Evolutionary conservation across 2,797 vertebrate genomes (phyloP).

Genomic region (Anguilla anguilla): DNA sequence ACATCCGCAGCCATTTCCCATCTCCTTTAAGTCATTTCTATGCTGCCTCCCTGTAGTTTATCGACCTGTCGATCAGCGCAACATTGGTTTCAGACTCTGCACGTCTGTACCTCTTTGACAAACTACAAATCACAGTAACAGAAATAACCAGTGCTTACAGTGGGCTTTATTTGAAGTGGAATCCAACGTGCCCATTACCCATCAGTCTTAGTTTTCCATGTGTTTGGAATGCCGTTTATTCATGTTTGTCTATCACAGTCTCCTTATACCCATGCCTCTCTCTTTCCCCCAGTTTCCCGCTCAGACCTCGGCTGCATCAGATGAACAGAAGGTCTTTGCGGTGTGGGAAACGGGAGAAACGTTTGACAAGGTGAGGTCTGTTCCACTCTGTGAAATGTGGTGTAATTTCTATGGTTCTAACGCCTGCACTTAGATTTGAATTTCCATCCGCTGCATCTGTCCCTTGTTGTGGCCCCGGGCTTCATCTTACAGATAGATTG

Average conservation of each 20-base stretch:
- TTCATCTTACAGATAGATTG: neutral
- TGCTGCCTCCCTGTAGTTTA: neutral
- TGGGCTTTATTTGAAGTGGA: neutral
- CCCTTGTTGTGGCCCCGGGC: neutral
- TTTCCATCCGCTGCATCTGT: neutral
- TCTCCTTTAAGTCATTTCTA: neutral
- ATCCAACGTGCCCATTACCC: neutral
- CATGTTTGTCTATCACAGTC: conserved; percentile 12
- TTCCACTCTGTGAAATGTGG: neutral
- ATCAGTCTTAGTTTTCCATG: neutral
- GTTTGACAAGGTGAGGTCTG: conserved; percentile 83
- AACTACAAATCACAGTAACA: neutral
- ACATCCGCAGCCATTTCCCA: neutral
- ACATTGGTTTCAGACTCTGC: neutral
- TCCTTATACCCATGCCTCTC: neutral
- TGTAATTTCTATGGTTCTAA: neutral
- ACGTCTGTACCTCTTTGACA: neutral
- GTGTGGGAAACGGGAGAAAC: conserved; percentile 93
- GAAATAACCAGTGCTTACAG: neutral
- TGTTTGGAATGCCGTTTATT: conserved; percentile 12
- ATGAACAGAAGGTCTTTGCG: conserved; percentile 96
- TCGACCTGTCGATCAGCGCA: neutral
- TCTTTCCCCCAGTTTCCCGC: conserved; percentile 84
- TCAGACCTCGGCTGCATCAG: conserved; percentile 84
- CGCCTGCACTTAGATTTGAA: neutral